Conservation (phyloP, 2,113 vertebrate genomes). For the Crotalus viridis region DNA sequence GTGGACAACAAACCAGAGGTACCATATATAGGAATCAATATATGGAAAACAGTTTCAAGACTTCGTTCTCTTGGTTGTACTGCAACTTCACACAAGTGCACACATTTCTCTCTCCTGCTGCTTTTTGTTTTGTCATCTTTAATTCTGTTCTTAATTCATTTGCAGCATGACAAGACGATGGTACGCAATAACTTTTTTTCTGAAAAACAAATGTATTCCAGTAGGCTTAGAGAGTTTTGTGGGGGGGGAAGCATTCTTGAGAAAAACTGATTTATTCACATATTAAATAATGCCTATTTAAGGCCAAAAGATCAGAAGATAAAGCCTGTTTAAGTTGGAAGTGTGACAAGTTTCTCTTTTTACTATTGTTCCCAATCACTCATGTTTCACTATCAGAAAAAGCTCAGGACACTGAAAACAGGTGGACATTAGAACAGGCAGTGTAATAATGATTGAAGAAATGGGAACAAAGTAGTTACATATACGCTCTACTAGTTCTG, state of each 20-base stretch:
- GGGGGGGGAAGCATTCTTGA: neutral
- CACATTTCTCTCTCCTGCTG: neutral
- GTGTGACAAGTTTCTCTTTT: neutral
- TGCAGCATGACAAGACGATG: neutral
- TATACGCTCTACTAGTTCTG: neutral
- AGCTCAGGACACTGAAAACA: neutral
- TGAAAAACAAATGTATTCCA: neutral
- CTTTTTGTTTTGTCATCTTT: neutral
- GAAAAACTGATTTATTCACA: neutral
- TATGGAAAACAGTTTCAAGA: neutral
- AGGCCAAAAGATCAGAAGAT: neutral
- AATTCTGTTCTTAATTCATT: neutral
- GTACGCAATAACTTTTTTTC: neutral
- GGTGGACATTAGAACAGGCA: neutral
- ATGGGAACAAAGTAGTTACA: neutral
- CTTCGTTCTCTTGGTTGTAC: neutral
- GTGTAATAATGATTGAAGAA: neutral
- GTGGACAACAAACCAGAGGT: slow-evolving; percentile 87
- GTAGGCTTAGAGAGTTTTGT: neutral
- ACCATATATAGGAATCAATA: neutral
- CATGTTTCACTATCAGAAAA: neutral
- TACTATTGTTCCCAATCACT: neutral
- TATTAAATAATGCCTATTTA: neutral
- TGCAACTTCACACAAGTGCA: neutral
- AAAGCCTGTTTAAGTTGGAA: neutral